A percentile compares a stretch with the other conserved stretches of the same genome.
These are phyloP conservation scores for Drosophila fulvimacula DNA, from an alignment of 2,888 invertebrate species.

Conservation along the genomic window DNA sequence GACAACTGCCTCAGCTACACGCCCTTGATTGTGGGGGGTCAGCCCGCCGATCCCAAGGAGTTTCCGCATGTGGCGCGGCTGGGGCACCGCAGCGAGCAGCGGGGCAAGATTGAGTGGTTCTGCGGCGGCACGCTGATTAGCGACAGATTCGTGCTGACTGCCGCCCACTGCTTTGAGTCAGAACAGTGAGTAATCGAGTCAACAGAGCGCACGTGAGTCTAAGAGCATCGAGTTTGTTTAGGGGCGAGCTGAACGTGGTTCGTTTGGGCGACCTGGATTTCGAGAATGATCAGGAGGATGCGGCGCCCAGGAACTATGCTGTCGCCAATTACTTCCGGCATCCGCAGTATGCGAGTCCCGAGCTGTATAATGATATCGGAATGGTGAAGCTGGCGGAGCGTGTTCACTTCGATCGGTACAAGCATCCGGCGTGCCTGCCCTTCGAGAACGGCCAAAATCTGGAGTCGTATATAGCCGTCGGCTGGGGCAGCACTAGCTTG, in stretches of 20 bases:
- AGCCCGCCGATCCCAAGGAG: slow-evolving; percentile 75
- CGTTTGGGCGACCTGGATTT: slow-evolving; percentile 82
- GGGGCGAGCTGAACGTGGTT: slow-evolving; percentile 73
- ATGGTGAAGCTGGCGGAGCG: slow-evolving; percentile 84
- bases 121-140: slow-evolving; percentile 79
- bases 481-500: slow-evolving; percentile 85
- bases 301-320: slow-evolving; percentile 70
- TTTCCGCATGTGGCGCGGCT: slow-evolving; percentile 79
- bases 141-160: slow-evolving; percentile 61
- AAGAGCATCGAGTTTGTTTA: slow-evolving; percentile 21
- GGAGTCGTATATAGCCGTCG: slow-evolving; percentile 83
- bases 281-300: slow-evolving; percentile 68
- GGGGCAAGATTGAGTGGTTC: slow-evolving; percentile 65
- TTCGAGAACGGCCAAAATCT: slow-evolving; percentile 39
- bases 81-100: slow-evolving; percentile 32
- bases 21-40: slow-evolving; percentile 85
- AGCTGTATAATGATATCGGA: slow-evolving; percentile 86
- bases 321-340: slow-evolving; percentile 80
- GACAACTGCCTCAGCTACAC: slow-evolving; percentile 66
- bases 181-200: slow-evolving; percentile 44
- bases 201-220: too few species aligned
- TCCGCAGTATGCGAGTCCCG: slow-evolving; percentile 52
- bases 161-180: slow-evolving; percentile 70
- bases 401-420: slow-evolving; percentile 83
- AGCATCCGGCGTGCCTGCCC: slow-evolving; percentile 85